Evolutionary conservation across 2,113 vertebrate genomes (phyloP), one percentile per base, ranked within the genome.

Genomic region (Antigone vipio): DNA sequence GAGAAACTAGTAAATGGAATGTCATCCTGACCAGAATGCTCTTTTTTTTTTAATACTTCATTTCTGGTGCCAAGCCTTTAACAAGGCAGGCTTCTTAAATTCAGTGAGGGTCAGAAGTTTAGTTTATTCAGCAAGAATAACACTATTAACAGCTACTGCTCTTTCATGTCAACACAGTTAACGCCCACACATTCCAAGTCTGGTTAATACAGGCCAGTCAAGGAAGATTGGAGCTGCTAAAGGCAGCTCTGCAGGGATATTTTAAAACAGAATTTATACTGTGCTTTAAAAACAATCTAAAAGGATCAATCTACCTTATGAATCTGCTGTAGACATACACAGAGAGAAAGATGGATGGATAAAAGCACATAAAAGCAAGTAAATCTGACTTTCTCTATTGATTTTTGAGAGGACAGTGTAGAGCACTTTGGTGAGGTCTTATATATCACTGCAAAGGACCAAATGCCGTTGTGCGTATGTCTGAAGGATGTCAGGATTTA

Each of bases 91-190:
- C 88, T 96, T 98, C 95, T 97, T 93, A 94, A 97, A 97, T 95
- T 97, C 94, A 93, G 22, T 35, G 62, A 69, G 91, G 95, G 94
- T 98, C 97, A 97, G 74, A 97, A 98, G 97, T 98, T 97, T 94
- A 97, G 97, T 98, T 98, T 97, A 96, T 97, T 97, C 95, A 97
- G 92, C 94, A 97, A 97, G 91, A 98, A 96, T 92, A 94, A 97
- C 95, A 97, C 94, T 94, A 95, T 97, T 96, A 98, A 97, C 92
- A 97, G 94, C 87, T 94, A 95, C 77, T 87, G 95, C 90, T 97
- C 97, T 96, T 97, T 95, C 93, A 86, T 84, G 90, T 95, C 85
- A 97, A 85, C 93, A 96, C 74, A 94, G 94, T 96, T 95, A 97
- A 98, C 76, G 83, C 81, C 89, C 92, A 93, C 78, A 92, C 88